Conservation (phyloP, 2,888 invertebrate species). For the Macrosoma leucophasiata region DNA sequence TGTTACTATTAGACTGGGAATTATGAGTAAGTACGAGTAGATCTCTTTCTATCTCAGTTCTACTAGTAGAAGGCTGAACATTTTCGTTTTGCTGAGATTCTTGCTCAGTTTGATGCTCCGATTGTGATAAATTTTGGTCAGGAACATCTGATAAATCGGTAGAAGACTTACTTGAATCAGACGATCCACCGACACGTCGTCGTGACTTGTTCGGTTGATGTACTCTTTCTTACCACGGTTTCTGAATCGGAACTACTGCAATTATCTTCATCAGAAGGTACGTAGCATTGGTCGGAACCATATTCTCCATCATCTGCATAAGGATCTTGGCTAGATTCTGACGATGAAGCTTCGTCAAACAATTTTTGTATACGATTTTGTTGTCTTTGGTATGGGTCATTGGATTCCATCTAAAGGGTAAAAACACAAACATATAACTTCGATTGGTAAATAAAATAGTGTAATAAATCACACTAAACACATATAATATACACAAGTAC, state of each 20-base stretch:
- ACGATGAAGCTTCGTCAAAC: slow-evolving; percentile 18
- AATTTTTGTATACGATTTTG: slow-evolving; percentile 18
- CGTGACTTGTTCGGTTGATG: slow-evolving; percentile 10
- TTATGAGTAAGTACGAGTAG: slow-evolving; percentile 1
- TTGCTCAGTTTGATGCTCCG: slow-evolving; percentile 12
- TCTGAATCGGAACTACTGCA: slow-evolving; percentile 15
- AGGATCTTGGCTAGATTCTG: slow-evolving; percentile 21
- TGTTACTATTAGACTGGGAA: slow-evolving; percentile 12
- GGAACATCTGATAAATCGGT: slow-evolving; percentile 12
- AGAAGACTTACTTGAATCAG: slow-evolving; percentile 18
- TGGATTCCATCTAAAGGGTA: slow-evolving; percentile 13
- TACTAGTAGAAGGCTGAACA: slow-evolving; percentile 14
- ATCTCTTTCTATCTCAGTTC: slow-evolving; percentile 5
- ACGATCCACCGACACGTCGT: slow-evolving; percentile 12
- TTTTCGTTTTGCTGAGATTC: slow-evolving; percentile 4
- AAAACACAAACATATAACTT: slow-evolving; percentile 13
- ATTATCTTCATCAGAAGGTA: slow-evolving; percentile 13
- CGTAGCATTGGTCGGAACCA: slow-evolving; percentile 16
- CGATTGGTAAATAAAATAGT: slow-evolving; percentile 12
- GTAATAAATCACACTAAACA: slow-evolving; percentile 13
- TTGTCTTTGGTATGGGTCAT: slow-evolving; percentile 18
- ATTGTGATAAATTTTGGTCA: slow-evolving; percentile 12
- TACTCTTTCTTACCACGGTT: slow-evolving; percentile 6
- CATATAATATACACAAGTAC: slow-evolving; percentile 6
- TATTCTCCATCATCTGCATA: slow-evolving; percentile 21